A percentile compares a stretch with the other conserved stretches of the same genome.
Evolutionary conservation across 1,140 invertebrate species (phyloP).

Genomic region (Zophobas atratus): DNA sequence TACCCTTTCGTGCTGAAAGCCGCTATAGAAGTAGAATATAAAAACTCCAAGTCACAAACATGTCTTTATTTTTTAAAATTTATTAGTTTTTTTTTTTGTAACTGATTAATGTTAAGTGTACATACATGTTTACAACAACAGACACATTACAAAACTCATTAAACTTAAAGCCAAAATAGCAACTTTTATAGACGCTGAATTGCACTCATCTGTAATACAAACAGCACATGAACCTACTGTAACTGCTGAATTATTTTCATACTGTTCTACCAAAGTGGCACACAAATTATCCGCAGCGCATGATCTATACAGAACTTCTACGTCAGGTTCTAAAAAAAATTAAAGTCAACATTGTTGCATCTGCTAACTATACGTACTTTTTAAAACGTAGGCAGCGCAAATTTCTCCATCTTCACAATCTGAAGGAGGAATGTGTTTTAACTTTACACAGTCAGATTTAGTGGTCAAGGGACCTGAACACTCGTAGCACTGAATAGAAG

Average conservation of each 20-base stretch:
- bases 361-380: not conserved
- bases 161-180: too few species aligned
- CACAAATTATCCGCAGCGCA: constrained; percentile 4
- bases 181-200: not conserved
- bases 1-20: too few species aligned
- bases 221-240: not conserved
- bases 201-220: constrained; percentile 20
- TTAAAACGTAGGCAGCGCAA: constrained; percentile 3
- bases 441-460: not conserved
- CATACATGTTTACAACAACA: too few species aligned
- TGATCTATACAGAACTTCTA: not conserved
- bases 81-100: too few species aligned
- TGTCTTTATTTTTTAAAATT: too few species aligned
- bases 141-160: too few species aligned
- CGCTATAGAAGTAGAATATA: too few species aligned
- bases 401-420: not conserved
- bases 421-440: not conserved
- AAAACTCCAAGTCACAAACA: too few species aligned
- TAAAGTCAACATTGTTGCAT: not conserved
- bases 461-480: not conserved
- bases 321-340: not conserved
- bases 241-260: not conserved
- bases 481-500: constrained; percentile 1
- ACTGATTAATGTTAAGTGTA: too few species aligned
- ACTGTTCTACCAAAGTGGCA: not conserved